Evolutionary conservation across 2,797 vertebrate species (phyloP), one percentile per base, ranked within the genome.

Genomic region (Micropoecilia bifurca): DNA sequence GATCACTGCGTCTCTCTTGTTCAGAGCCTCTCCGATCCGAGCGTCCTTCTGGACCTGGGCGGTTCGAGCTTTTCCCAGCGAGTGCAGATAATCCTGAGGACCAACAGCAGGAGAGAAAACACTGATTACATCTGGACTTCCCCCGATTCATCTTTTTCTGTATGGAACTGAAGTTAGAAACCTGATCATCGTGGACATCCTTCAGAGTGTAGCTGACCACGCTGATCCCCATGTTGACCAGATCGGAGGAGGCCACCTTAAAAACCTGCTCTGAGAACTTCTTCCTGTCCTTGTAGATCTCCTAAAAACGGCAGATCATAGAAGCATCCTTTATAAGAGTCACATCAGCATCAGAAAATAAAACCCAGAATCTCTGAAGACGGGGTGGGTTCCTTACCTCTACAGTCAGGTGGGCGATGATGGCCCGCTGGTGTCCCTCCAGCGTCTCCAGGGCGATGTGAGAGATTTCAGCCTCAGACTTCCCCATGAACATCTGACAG

Each of bases 401-500:
- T 9, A 99, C 98, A 0, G 97, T 99, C 93, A 99, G 96, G 90
- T 98, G 97, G 36, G 97, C 97, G 90, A 98, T 99, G 95, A 98
- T 98, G 61, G 97, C 97, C 1, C 97, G 95, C 87, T 99, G 97
- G 91, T 98, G 98, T 0, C 98, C 97, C 87, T 99, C 97, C 81
- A 99, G 92, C 0, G 97, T 99, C 89, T 99, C 98, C 89, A 98
- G 91, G 16, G 97, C 96, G 4, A 99, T 99, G 1, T 98, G 97
- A 66, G 96, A 94, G 18, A 99, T 98, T 90, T 98, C 97, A 0
- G 89, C 45, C 80, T 99, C 97, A 0, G 96, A 96, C 81, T 98
- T 99, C 4, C 98, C 98, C 94, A 99, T 96, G 92, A 99, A 99
- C 98, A 99, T 99, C 87, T 98, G 97, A 82, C 97, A 98, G 68